Conservation (phyloP, 2,888 invertebrate species). For the Xestia sexstrigata region DNA sequence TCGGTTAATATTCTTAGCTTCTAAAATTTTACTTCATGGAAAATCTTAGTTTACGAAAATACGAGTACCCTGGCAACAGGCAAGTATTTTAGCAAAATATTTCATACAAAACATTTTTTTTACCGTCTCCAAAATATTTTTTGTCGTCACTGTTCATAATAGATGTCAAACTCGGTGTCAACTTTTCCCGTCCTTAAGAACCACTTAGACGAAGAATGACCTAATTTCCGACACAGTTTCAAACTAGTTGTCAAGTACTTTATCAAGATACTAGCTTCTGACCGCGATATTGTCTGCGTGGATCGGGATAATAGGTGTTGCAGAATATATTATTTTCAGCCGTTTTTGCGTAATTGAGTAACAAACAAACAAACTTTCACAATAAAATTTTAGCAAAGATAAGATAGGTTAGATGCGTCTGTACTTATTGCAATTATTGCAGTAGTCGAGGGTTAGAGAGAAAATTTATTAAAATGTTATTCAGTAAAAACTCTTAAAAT, state of each 20-base stretch:
- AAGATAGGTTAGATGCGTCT: not conserved
- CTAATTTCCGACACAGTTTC: slow-evolving; percentile 10
- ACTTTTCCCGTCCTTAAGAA: slow-evolving; percentile 10
- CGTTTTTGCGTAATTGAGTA: not conserved
- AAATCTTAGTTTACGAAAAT: not conserved
- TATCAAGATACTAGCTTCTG: not conserved
- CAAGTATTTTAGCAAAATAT: slow-evolving; percentile 17
- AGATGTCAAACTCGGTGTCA: slow-evolving; percentile 27
- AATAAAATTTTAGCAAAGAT: too few relatives aligned
- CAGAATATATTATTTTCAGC: too few relatives aligned
- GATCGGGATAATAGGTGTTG: not conserved
- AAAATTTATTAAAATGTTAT: too few relatives aligned
- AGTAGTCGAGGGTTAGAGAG: too few relatives aligned
- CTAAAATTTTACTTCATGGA: not conserved
- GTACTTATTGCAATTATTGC: not conserved
- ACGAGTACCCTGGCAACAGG: not conserved
- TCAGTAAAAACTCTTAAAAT: not conserved
- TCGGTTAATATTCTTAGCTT: not conserved
- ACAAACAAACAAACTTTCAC: not conserved
- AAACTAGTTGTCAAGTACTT: slow-evolving; percentile 6
- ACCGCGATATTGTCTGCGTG: not conserved
- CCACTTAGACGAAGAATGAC: slow-evolving; percentile 8
- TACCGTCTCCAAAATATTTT: slow-evolving; percentile 4
- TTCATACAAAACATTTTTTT: slow-evolving; percentile 12
- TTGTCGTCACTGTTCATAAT: slow-evolving; percentile 16